Evolutionary conservation across 2,888 invertebrate genomes (phyloP), one percentile per base, ranked within the genome.

Genomic region (Melikaiella ostensackeni): DNA sequence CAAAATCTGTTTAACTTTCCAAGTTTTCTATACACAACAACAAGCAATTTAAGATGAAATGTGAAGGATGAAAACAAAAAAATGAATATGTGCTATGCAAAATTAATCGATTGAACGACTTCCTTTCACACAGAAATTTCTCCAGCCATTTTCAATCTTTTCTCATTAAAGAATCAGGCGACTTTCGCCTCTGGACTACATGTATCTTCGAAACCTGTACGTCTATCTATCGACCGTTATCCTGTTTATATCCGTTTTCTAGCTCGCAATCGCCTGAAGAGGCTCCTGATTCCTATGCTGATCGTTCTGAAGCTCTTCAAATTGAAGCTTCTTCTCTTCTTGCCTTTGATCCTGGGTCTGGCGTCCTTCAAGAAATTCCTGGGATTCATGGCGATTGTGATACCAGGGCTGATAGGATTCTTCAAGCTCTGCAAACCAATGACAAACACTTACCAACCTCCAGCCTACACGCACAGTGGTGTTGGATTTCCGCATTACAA

Each of bases 331-430:
- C 92, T 97, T 4, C 92, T 97, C 7, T 96, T 97, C 93, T 91
- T 97, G 91, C 97, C 97, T 1, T 93, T 97, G 83, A 96, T 97
- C 83, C 93, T 97, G 66, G 97, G 97, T 2, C 92, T 97, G 82
- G 97, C 95, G 38, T 97, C 97, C 74, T 96, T 97, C 89, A 97
- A 97, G 92, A 97, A 97, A 88, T 94, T 97, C 90, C 93, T 97
- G 0, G 96, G 96, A 62, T 95, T 97, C 90, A 93, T 96, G 88
- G 96, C 96, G 16, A 94, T 97, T 42, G 93, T 96, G 57, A 92
- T 97, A 80, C 97, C 97, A 76, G 96, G 97, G 82, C 92, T 96
- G 0, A 96, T 97, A 86, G 97, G 96, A 42, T 97, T 96, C 92
- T 96, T 97, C 91, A 96, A 96, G 89, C 93, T 97, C 85, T 97